Conservation (phyloP, 1,140 invertebrate genomes). For the Drosophila seguyi region DNA sequence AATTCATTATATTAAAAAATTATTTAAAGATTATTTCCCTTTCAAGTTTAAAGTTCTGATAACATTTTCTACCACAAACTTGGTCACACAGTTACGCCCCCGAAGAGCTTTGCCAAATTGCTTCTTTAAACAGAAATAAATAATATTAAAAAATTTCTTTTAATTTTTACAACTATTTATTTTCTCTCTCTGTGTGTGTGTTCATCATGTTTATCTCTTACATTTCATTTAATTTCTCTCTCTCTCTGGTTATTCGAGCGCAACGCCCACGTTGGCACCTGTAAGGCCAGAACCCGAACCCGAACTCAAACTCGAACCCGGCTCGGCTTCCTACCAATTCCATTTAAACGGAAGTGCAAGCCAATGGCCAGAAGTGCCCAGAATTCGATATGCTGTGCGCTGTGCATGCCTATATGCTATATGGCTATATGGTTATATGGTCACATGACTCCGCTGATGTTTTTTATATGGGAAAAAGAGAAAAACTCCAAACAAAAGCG, state of each 20-base stretch:
- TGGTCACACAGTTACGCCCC: no score
- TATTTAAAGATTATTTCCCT: not conserved
- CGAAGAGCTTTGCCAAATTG: not conserved
- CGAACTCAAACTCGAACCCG: not conserved
- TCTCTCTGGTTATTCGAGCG: slow-evolving; percentile 22
- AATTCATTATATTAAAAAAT: not conserved
- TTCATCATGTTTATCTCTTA: slow-evolving; percentile 1
- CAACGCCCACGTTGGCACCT: slow-evolving; percentile 57
- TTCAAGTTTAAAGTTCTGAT: not conserved
- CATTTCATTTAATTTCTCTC: slow-evolving; percentile 7
- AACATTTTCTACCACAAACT: no score
- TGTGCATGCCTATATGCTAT: no score
- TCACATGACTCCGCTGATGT: slow-evolving; percentile 49
- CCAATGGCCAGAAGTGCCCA: slow-evolving; percentile 74
- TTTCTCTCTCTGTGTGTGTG: not conserved
- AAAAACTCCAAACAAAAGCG: slow-evolving; percentile 55
- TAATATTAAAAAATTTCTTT: no score
- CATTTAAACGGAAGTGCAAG: slow-evolving; percentile 71
- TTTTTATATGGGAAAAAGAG: slow-evolving; percentile 52
- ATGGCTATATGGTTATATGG: slow-evolving; percentile 50
- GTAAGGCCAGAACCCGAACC: slow-evolving; percentile 36
- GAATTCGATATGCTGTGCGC: slow-evolving; percentile 60
- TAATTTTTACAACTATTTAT: no score
- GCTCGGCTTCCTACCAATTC: slow-evolving; percentile 8
- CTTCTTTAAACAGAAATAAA: not conserved